Evolutionary conservation across 1,140 invertebrate genomes (phyloP).

Genomic region (Homalodisca vitripennis): DNA sequence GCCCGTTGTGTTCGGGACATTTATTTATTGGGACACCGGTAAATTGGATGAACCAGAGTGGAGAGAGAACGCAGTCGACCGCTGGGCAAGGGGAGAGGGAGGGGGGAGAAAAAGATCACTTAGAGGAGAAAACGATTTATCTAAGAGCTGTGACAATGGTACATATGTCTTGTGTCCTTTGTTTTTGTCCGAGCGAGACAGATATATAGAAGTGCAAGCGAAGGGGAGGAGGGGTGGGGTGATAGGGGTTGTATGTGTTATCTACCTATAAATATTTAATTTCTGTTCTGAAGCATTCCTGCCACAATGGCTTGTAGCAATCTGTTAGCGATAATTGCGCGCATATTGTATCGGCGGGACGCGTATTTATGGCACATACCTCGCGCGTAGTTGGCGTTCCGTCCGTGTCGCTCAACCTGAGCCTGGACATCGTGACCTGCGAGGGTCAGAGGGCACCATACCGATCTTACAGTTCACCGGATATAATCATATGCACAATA

Average conservation of each 20-base stretch:
- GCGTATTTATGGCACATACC: slow-evolving; percentile 19
- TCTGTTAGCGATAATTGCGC: slow-evolving; percentile 20
- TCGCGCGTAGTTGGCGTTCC: no score
- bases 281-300: not conserved
- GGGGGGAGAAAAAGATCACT: slow-evolving; percentile 25
- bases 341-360: slow-evolving; percentile 10
- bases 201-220: slow-evolving; percentile 23
- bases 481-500: no score
- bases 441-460: no score
- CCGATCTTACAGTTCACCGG: no score
- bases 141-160: slow-evolving; percentile 29
- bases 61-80: not conserved
- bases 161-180: slow-evolving; percentile 31
- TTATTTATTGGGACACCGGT: slow-evolving; percentile 21
- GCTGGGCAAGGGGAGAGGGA: not conserved
- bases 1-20: no score
- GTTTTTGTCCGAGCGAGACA: slow-evolving; percentile 16
- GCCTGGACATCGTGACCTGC: no score
- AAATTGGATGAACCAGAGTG: slow-evolving; percentile 6
- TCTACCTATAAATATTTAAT: slow-evolving; percentile 25
- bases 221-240: not conserved
- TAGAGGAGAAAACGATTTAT: slow-evolving; percentile 30
- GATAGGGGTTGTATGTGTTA: slow-evolving; percentile 10
- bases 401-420: no score
- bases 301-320: slow-evolving; percentile 24